Evolutionary conservation across 2,888 invertebrate genomes (phyloP).

Genomic region (Polydrusus pterygomalis): DNA sequence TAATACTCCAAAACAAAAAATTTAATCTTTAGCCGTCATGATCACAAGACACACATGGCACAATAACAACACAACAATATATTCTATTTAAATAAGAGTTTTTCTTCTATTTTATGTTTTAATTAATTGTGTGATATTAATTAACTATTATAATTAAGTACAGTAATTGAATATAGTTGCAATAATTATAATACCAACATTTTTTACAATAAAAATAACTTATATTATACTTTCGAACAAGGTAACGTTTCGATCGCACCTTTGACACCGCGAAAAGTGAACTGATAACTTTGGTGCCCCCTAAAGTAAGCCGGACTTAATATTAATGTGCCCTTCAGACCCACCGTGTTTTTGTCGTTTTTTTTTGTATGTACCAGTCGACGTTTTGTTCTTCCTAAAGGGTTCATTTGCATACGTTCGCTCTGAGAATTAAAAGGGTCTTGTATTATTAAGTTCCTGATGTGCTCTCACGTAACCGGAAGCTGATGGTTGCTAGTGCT

Average conservation of each 20-base stretch:
- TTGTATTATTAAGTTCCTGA: conserved; percentile 40
- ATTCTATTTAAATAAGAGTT: no score
- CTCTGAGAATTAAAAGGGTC: conserved; percentile 37
- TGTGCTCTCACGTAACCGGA: conserved; percentile 51
- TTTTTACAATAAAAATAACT: no score
- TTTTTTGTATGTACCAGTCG: conserved; percentile 49
- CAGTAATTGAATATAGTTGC: no score
- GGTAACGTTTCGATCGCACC: conserved; percentile 17
- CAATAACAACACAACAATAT: no score
- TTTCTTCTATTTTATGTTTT: no score
- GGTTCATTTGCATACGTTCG: conserved; percentile 53
- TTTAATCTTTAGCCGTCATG: no score
- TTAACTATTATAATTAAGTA: no score
- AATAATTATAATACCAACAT: no score
- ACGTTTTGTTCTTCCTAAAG: conserved; percentile 54
- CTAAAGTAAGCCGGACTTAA: conserved; percentile 29
- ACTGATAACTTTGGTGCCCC: conserved; percentile 31
- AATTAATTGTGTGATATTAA: no score
- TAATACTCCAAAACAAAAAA: no score
- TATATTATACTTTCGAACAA: not conserved
- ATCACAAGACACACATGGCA: no score
- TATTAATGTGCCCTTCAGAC: conserved; percentile 40
- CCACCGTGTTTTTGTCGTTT: conserved; percentile 51
- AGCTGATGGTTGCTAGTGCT: no score
- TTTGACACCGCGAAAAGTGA: conserved; percentile 36